phyloP scores from a whole-genome alignment of 2,113 vertebrate species.

The Prietella phreatophila region DNA sequence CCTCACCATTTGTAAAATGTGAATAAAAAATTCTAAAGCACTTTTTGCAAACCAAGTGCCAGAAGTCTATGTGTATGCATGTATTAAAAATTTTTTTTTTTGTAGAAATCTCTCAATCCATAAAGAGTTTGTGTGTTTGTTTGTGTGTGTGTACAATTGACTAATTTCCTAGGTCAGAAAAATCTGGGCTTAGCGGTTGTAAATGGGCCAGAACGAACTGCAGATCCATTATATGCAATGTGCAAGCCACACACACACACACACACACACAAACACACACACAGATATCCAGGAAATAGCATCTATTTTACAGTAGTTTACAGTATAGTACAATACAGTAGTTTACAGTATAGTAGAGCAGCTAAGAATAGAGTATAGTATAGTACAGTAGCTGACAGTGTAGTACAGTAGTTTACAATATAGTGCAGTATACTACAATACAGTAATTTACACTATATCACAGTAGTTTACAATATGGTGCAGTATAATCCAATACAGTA shows the following conservation, averaged over 20 bases:
- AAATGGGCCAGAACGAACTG: constrained; percentile 46
- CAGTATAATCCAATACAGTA: no score
- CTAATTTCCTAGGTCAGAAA: constrained; percentile 43
- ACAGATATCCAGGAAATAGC: not conserved
- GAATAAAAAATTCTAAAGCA: constrained; percentile 8
- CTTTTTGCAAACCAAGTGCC: constrained; percentile 7
- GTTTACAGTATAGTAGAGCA: not conserved
- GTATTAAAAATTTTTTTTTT: not conserved
- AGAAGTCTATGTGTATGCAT: not conserved
- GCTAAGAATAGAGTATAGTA: not conserved
- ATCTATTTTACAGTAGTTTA: not conserved
- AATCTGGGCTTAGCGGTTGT: not conserved
- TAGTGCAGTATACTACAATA: not conserved
- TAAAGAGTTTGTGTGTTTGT: constrained; percentile 28
- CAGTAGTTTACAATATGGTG: not conserved
- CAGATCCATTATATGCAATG: constrained; percentile 17
- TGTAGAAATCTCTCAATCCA: constrained; percentile 13
- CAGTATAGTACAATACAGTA: not conserved
- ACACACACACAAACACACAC: not conserved
- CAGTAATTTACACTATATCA: no score
- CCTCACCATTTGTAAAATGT: no score
- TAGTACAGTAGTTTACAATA: not conserved
- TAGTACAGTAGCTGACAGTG: not conserved
- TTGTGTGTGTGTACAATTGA: constrained; percentile 27
- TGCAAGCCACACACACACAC: not conserved